Evolutionary conservation across 2,113 vertebrate species (phyloP).

Genomic region (Thomomys bottae): DNA sequence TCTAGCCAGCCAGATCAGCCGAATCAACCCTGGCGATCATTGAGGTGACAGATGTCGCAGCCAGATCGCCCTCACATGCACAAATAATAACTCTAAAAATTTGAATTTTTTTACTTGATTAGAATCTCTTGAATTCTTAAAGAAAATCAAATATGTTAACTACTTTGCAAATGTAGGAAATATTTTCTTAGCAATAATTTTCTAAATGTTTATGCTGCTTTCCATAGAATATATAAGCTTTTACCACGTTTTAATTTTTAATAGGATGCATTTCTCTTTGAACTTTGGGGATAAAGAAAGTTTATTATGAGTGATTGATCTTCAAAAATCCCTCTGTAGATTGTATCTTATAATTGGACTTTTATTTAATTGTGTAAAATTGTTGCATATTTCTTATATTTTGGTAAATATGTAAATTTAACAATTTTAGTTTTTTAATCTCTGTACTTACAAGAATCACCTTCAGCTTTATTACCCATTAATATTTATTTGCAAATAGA

Average conservation of each 20-base stretch:
- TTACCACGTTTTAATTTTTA: not conserved
- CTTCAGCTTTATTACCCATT: not conserved
- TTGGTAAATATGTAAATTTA: slow-evolving; percentile 25
- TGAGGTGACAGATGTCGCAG: too few species aligned
- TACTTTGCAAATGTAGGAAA: slow-evolving; percentile 24
- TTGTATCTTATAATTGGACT: not conserved
- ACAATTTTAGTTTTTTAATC: slow-evolving; percentile 20
- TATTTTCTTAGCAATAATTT: slow-evolving; percentile 2
- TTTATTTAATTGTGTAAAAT: slow-evolving; percentile 33
- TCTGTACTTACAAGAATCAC: not conserved
- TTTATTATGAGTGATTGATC: not conserved
- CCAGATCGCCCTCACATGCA: too few species aligned
- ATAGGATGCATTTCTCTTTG: not conserved
- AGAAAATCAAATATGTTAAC: not conserved
- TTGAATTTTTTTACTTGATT: not conserved
- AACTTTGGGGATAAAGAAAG: slow-evolving; percentile 38
- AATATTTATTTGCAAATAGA: slow-evolving; percentile 30
- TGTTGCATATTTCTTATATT: not conserved
- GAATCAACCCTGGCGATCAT: too few species aligned
- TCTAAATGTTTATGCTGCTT: not conserved
- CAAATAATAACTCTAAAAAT: slow-evolving; percentile 8
- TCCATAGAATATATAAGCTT: not conserved
- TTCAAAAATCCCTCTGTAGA: not conserved
- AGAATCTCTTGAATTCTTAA: slow-evolving; percentile 43
- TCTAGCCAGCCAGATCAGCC: too few species aligned